Evolutionary conservation across 2,888 invertebrate species (phyloP).

Genomic region (Euzophera pinguis): DNA sequence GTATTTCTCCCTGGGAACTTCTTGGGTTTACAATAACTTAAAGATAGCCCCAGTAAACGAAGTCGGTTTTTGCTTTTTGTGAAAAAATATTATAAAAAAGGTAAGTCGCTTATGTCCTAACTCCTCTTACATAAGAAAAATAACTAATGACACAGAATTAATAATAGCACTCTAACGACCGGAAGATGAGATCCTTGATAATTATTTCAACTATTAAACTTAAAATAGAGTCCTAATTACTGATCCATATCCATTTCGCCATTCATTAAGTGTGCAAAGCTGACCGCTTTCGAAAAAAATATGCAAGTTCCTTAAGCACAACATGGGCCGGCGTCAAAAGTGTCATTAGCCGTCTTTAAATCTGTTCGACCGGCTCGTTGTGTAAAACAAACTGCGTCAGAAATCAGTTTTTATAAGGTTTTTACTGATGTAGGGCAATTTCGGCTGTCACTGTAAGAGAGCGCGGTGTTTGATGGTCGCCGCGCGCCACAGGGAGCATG

Average conservation of each 20-base stretch:
- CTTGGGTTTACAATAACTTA: no score
- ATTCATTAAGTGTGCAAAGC: conserved; percentile 8
- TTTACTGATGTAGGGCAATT: conserved; percentile 60
- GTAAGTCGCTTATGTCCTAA: no score
- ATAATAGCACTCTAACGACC: background rate
- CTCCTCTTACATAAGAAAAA: no score
- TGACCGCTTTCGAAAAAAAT: conserved; percentile 25
- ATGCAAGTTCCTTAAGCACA: conserved; percentile 28
- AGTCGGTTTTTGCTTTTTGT: no score
- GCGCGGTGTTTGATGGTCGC: conserved; percentile 54
- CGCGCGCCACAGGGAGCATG: conserved; percentile 65
- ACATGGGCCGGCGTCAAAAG: conserved; percentile 53
- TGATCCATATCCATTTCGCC: conserved; percentile 1
- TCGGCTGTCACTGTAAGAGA: conserved; percentile 70
- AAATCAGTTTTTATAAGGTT: conserved; percentile 48
- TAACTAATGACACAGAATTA: no score
- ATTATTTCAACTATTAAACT: conserved; percentile 19
- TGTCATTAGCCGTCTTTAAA: conserved; percentile 47
- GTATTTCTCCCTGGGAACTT: no score
- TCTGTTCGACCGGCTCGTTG: conserved; percentile 58
- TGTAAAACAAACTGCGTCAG: conserved; percentile 68
- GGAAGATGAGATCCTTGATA: conserved; percentile 16
- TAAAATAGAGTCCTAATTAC: conserved; percentile 19
- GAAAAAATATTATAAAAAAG: no score
- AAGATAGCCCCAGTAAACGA: no score